Evolutionary conservation across 2,888 invertebrate species (phyloP).

Genomic region (Lymantria monacha): DNA sequence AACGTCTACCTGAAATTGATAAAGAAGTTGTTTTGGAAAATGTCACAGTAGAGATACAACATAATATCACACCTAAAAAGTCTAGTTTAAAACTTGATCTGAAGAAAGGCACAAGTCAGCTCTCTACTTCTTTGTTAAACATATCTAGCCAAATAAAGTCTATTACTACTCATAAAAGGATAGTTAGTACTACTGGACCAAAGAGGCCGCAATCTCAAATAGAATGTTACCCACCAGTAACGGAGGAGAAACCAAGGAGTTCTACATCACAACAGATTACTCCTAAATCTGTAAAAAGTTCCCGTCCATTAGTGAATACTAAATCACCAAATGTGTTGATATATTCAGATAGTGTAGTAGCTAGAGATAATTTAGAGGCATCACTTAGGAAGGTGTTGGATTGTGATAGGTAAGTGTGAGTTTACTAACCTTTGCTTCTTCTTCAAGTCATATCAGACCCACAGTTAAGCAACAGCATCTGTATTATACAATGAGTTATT

Average conservation of each 20-base stretch:
- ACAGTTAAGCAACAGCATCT: not conserved
- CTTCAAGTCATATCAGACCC: not conserved
- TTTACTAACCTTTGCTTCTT: conserved; percentile 21
- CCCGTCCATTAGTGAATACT: conserved; percentile 79
- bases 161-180: conserved; percentile 73
- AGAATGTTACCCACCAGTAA: conserved; percentile 52
- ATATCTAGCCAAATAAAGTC: conserved; percentile 79
- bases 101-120: conserved; percentile 71
- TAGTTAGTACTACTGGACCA: conserved; percentile 73
- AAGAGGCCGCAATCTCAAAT: conserved; percentile 58
- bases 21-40: conserved; percentile 67
- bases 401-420: conserved; percentile 84
- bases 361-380: conserved; percentile 87
- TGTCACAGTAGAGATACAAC: conserved; percentile 76
- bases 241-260: conserved; percentile 49
- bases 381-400: conserved; percentile 87
- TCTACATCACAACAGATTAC: conserved; percentile 55
- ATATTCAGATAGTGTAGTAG: conserved; percentile 89
- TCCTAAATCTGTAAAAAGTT: conserved; percentile 67
- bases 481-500: too few species aligned
- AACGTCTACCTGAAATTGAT: conserved; percentile 37
- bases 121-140: conserved; percentile 69
- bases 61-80: conserved; percentile 75
- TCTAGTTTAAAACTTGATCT: conserved; percentile 72
- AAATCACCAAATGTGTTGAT: conserved; percentile 92